These are phyloP conservation scores for Physeter macrocephalus DNA, from an alignment of 2,113 vertebrate species.

Conservation along the genomic window DNA sequence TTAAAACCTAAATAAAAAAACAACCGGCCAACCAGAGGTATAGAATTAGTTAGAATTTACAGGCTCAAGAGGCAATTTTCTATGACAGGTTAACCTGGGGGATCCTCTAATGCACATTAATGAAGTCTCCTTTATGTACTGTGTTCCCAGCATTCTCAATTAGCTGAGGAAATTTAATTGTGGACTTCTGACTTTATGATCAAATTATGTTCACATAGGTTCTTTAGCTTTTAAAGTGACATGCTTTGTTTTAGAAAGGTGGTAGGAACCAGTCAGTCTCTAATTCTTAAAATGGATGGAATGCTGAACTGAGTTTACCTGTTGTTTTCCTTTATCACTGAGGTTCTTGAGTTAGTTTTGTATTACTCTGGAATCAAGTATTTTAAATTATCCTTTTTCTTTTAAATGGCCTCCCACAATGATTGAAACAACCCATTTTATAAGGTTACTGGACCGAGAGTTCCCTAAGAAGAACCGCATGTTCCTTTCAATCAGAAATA, in stretches of 20 bases:
- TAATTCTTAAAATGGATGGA: background rate
- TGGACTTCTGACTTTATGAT: constrained; percentile 41
- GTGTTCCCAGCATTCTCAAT: background rate
- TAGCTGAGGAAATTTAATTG: background rate
- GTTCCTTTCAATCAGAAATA: background rate
- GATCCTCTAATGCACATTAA: background rate
- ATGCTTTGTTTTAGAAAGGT: constrained; percentile 49
- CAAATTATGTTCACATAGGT: background rate
- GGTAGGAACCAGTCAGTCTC: background rate
- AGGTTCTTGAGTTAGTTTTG: constrained; percentile 40
- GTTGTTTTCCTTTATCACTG: background rate
- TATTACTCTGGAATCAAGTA: constrained; percentile 60
- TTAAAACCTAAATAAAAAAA: background rate
- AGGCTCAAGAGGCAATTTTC: background rate
- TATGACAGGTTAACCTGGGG: background rate
- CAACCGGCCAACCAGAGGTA: background rate
- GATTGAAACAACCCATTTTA: background rate
- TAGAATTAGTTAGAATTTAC: background rate
- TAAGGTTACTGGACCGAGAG: background rate
- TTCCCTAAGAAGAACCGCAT: background rate
- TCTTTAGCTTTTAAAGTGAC: constrained; percentile 43
- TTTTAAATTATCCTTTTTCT: constrained; percentile 40
- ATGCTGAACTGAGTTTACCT: background rate
- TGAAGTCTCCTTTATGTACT: background rate
- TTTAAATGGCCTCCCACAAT: background rate